Percentiles rank a stretch among this genome's conserved stretches.
These are phyloP conservation scores for Esox lucius DNA, from an alignment of 2,797 vertebrate genomes.

Conservation along the genomic window DNA sequence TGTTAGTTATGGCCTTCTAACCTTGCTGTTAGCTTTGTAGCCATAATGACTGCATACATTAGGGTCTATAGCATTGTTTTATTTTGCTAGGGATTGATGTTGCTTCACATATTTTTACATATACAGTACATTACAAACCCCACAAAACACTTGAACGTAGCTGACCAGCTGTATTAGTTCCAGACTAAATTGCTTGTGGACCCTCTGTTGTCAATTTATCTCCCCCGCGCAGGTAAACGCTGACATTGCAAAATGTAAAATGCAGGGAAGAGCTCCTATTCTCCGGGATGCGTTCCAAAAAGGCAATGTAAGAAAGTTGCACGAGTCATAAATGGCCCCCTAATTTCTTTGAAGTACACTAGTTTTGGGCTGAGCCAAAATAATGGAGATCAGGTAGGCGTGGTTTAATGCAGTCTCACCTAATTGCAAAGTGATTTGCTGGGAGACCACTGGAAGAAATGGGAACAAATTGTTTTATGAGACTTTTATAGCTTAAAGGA, in stretches of 20 bases:
- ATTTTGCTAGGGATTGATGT: slow-evolving; percentile 61
- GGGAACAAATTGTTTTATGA: slow-evolving; percentile 39
- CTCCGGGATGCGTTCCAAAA: not conserved
- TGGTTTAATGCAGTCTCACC: slow-evolving; percentile 24
- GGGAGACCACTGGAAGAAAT: slow-evolving; percentile 21
- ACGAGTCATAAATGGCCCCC: not conserved
- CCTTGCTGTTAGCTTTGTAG: slow-evolving; percentile 30
- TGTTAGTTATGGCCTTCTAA: slow-evolving; percentile 4
- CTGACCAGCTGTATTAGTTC: slow-evolving; percentile 47
- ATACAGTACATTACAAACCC: slow-evolving; percentile 46
- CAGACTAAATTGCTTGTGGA: slow-evolving; percentile 45
- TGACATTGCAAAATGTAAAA: not conserved
- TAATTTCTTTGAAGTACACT: not conserved
- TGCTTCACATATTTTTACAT: slow-evolving; percentile 18
- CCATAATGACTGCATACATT: slow-evolving; percentile 24
- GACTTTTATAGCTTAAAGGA: slow-evolving; percentile 34
- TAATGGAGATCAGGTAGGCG: slow-evolving; percentile 14
- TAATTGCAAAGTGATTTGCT: slow-evolving; percentile 22
- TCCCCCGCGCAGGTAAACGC: slow-evolving; percentile 19
- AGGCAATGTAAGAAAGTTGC: too few relatives aligned
- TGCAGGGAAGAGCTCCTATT: not conserved
- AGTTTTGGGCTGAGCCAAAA: not conserved
- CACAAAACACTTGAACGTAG: not conserved
- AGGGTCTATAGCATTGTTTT: slow-evolving; percentile 55
- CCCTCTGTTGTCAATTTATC: slow-evolving; percentile 54